These are phyloP conservation scores for Enteromius anoplus DNA, from an alignment of 2,797 vertebrate species.

Conservation along the genomic window DNA sequence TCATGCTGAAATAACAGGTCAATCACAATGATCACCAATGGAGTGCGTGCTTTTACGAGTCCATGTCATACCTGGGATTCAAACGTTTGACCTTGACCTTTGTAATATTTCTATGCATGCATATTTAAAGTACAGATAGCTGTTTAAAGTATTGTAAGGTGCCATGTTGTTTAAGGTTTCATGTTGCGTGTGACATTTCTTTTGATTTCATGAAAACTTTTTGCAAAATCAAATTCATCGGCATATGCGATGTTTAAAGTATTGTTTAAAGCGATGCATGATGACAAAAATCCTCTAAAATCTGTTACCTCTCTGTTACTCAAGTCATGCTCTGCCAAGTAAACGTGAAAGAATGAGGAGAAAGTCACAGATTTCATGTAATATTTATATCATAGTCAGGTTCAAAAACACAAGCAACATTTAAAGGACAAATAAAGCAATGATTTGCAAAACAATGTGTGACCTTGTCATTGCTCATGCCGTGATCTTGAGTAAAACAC, in stretches of 20 bases:
- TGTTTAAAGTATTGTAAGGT: neutral
- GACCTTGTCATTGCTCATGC: neutral
- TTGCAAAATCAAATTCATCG: neutral
- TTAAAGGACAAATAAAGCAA: neutral
- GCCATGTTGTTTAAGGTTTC: no score
- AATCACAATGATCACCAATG: neutral
- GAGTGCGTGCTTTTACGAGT: neutral
- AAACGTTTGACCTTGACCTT: neutral
- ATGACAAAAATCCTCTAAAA: neutral
- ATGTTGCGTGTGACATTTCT: neutral
- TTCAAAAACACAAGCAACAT: neutral
- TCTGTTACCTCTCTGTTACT: neutral
- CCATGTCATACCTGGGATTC: neutral
- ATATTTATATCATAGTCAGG: neutral
- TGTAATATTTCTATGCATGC: neutral
- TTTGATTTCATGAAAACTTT: neutral
- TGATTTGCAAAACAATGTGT: neutral
- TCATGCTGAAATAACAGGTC: neutral
- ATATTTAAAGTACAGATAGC: neutral
- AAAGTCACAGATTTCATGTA: neutral
- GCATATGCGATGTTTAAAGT: neutral
- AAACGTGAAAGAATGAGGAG: neutral
- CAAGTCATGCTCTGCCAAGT: neutral
- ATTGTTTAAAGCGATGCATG: neutral
- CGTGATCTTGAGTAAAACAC: neutral